Percentiles rank a stretch among this genome's conserved stretches.
phyloP scores from a whole-genome alignment of 2,113 vertebrate genomes.

The Serinus canaria region DNA sequence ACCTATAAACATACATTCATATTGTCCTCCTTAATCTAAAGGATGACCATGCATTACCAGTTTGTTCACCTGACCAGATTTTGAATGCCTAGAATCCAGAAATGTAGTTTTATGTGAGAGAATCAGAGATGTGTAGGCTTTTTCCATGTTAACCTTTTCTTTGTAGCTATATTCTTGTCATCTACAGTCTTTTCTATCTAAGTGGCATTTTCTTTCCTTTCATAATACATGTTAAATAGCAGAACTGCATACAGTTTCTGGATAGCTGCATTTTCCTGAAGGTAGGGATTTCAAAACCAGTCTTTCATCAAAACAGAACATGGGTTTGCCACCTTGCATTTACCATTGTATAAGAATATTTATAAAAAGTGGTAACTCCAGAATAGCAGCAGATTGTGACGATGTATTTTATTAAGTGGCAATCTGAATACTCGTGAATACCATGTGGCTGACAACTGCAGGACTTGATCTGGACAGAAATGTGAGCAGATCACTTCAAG shows the following conservation, averaged over 20 bases:
- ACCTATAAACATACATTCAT: background rate
- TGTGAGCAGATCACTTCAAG: background rate
- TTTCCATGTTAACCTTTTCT: background rate
- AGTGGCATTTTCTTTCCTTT: background rate
- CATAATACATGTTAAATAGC: background rate
- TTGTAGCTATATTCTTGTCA: background rate
- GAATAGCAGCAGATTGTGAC: background rate
- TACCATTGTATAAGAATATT: background rate
- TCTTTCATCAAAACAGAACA: background rate
- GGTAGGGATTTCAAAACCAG: background rate
- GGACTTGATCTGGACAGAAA: background rate
- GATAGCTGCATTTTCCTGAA: background rate
- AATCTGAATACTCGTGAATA: background rate
- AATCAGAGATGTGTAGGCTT: background rate
- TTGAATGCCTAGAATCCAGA: background rate
- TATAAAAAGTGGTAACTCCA: background rate
- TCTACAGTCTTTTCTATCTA: background rate
- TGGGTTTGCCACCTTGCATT: background rate
- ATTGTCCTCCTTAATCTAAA: background rate
- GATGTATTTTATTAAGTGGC: background rate
- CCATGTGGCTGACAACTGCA: background rate
- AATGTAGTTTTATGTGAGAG: background rate
- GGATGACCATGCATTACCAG: background rate
- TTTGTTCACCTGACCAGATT: background rate
- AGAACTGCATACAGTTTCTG: background rate